These are phyloP conservation scores for Drosophila nasuta DNA, from an alignment of 1,140 invertebrate species.

Conservation along the genomic window DNA sequence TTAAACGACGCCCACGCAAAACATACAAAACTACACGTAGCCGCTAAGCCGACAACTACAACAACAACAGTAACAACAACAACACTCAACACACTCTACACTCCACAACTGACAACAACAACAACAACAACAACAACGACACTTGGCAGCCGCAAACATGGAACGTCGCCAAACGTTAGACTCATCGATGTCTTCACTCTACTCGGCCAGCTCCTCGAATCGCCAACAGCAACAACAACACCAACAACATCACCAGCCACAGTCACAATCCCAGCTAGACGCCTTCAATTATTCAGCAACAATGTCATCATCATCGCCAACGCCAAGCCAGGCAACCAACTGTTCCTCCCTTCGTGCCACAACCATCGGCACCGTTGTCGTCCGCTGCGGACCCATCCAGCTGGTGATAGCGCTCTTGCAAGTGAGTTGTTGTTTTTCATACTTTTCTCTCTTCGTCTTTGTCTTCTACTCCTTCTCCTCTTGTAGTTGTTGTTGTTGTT, in stretches of 20 bases:
- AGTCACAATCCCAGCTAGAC: conserved; percentile 66
- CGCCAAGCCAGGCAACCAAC: conserved; percentile 66
- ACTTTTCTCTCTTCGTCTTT: neutral
- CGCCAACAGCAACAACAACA: conserved; percentile 40
- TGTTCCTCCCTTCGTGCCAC: conserved; percentile 86
- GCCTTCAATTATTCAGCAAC: conserved; percentile 83
- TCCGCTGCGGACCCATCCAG: conserved; percentile 93
- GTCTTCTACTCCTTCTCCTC: neutral
- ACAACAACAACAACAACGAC: conserved; percentile 18
- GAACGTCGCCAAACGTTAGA: conserved; percentile 80
- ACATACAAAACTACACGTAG: conserved; percentile 64
- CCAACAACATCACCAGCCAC: conserved; percentile 25
- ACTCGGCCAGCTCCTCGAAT: conserved; percentile 76
- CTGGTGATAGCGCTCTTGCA: conserved; percentile 95
- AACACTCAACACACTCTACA: conserved; percentile 55
- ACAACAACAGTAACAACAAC: conserved; percentile 17
- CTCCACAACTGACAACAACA: conserved; percentile 31
- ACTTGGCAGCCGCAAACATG: conserved; percentile 53
- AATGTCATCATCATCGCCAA: conserved; percentile 83
- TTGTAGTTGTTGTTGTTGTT: neutral
- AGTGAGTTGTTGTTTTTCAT: conserved; percentile 87
- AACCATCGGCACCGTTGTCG: conserved; percentile 95
- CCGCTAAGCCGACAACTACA: conserved; percentile 65
- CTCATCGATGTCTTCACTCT: conserved; percentile 84
- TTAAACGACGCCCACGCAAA: conserved; percentile 76